Conservation (phyloP, 2,797 vertebrate genomes). For the Myripristis jacobus region DNA sequence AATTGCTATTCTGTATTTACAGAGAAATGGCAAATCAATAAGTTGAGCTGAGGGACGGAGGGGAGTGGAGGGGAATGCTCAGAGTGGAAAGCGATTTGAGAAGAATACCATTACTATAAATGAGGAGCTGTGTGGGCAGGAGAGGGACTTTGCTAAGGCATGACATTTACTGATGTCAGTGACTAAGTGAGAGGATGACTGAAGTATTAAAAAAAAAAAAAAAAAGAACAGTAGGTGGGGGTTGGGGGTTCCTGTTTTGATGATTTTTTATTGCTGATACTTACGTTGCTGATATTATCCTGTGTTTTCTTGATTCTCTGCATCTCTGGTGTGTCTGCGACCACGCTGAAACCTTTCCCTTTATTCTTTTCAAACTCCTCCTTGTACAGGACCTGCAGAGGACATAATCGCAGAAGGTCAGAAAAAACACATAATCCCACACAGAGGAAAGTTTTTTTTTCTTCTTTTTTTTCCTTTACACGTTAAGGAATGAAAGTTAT, state of each 20-base stretch:
- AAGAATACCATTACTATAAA: slow-evolving; percentile 26
- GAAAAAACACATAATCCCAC: not conserved
- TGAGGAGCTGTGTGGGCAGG: slow-evolving; percentile 17
- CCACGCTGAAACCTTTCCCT: slow-evolving; percentile 93
- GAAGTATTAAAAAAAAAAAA: slow-evolving; percentile 4
- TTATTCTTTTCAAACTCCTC: slow-evolving; percentile 99
- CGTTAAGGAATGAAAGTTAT: too few species aligned
- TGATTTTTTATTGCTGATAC: slow-evolving; percentile 53
- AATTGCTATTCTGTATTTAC: slow-evolving; percentile 45
- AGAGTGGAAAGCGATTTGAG: slow-evolving; percentile 22
- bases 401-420: slow-evolving; percentile 27
- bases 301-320: slow-evolving; percentile 97
- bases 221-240: too few species aligned
- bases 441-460: too few species aligned
- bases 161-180: slow-evolving; percentile 17
- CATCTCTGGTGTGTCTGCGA: slow-evolving; percentile 94
- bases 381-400: slow-evolving; percentile 92
- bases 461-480: too few species aligned
- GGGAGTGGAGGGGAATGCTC: slow-evolving; percentile 13
- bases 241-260: not conserved
- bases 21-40: slow-evolving; percentile 58
- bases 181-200: slow-evolving; percentile 17
- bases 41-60: slow-evolving; percentile 25
- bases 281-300: slow-evolving; percentile 97
- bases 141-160: not conserved